Conservation (phyloP, 2,888 invertebrate species). For the Galeruca laticollis region DNA sequence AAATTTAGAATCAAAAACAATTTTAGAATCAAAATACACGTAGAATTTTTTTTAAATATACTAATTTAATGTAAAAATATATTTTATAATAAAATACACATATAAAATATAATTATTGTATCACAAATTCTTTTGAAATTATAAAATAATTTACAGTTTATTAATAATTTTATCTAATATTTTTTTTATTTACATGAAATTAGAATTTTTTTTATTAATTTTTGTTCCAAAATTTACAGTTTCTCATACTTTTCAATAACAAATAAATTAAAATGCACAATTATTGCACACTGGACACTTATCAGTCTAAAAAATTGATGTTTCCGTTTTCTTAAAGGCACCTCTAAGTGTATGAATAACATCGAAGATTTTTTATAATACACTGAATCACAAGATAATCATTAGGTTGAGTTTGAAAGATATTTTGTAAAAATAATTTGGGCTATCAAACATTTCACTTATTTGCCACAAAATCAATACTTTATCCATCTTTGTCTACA, state of each 20-base stretch:
- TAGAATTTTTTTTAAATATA: not conserved
- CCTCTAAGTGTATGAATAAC: slow-evolving; percentile 22
- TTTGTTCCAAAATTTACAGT: slow-evolving; percentile 29
- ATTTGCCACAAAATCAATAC: no score
- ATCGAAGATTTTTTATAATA: not conserved
- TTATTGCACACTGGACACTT: slow-evolving; percentile 42
- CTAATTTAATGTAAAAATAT: not conserved
- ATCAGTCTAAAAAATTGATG: slow-evolving; percentile 43
- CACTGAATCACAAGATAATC: not conserved
- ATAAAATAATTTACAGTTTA: slow-evolving; percentile 3
- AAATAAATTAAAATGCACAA: slow-evolving; percentile 48
- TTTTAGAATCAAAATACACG: not conserved
- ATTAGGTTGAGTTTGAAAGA: no score
- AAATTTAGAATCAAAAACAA: slow-evolving; percentile 7
- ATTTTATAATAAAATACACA: slow-evolving; percentile 3
- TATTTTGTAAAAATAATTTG: no score
- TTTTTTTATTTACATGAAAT: not conserved
- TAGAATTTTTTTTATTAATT: slow-evolving; percentile 6
- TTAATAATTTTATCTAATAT: not conserved
- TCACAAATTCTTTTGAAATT: slow-evolving; percentile 8
- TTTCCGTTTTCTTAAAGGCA: slow-evolving; percentile 35
- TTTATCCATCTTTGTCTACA: no score
- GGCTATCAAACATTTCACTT: no score
- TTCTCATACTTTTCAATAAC: slow-evolving; percentile 25
- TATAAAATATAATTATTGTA: slow-evolving; percentile 1